These are phyloP conservation scores for Peromyscus eremicus DNA, from an alignment of 2,797 vertebrate genomes.

Conservation along the genomic window DNA sequence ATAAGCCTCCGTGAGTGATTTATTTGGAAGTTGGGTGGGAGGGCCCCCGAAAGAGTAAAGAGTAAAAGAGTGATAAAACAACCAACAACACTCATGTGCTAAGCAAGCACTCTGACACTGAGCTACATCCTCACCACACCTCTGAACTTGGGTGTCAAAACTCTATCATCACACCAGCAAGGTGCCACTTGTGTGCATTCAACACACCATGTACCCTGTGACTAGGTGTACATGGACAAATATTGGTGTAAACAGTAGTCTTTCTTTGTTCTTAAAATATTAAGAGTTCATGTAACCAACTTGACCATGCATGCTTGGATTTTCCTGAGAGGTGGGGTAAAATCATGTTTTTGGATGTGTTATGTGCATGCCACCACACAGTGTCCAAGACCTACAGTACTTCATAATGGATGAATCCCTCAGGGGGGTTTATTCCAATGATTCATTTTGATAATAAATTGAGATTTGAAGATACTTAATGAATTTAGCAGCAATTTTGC, in stretches of 20 bases:
- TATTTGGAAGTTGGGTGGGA: too few species aligned
- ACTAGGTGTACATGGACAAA: not conserved
- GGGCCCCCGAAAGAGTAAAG: too few species aligned
- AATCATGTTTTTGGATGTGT: not conserved
- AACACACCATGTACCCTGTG: not conserved
- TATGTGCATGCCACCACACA: not conserved
- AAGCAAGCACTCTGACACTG: not conserved
- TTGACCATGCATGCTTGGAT: not conserved
- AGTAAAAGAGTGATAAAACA: too few species aligned
- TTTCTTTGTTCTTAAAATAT: constrained; percentile 38
- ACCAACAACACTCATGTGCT: not conserved
- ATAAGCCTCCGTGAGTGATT: too few species aligned
- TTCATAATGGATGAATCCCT: not conserved
- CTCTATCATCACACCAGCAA: constrained; percentile 37
- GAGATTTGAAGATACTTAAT: not conserved
- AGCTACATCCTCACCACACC: too few species aligned
- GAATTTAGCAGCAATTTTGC: constrained; percentile 8
- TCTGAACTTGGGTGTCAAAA: not conserved
- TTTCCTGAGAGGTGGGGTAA: not conserved
- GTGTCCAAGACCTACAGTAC: not conserved
- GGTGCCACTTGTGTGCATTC: constrained; percentile 3
- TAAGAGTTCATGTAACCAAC: constrained; percentile 20
- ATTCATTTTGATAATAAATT: not conserved
- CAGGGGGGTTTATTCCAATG: not conserved
- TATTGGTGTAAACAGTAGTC: not conserved